Percentiles rank a stretch among this genome's conserved stretches.
These are phyloP conservation scores for Tanaodytes sp. DNA, from an alignment of 2,888 invertebrate genomes.

Conservation along the genomic window DNA sequence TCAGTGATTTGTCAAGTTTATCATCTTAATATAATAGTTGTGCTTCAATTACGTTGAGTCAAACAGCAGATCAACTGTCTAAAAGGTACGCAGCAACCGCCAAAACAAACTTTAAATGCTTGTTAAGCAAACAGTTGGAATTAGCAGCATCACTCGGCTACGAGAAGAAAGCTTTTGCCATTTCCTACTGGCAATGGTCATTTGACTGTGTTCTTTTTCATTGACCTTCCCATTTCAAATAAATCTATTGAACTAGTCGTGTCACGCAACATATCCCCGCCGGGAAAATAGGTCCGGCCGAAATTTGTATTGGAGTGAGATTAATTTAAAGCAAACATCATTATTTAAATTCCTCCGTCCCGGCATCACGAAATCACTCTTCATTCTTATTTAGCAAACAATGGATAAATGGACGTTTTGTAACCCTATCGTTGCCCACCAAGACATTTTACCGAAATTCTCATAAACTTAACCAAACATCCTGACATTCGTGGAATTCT, in stretches of 20 bases:
- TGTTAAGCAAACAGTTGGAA: constrained; percentile 72
- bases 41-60: constrained; percentile 68
- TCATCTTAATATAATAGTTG: constrained; percentile 55
- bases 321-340: neutral
- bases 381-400: constrained; percentile 1
- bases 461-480: too few relatives aligned
- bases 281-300: constrained; percentile 15
- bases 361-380: too few relatives aligned
- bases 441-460: too few relatives aligned
- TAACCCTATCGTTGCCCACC: too few relatives aligned
- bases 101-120: constrained; percentile 73
- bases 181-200: constrained; percentile 64
- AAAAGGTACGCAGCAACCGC: constrained; percentile 72
- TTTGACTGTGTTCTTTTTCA: constrained; percentile 49
- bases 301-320: neutral
- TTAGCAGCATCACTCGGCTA: constrained; percentile 68
- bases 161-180: constrained; percentile 61
- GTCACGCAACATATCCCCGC: constrained; percentile 2
- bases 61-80: constrained; percentile 73
- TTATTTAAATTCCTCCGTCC: too few relatives aligned
- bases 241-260: constrained; percentile 18
- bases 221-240: constrained; percentile 43
- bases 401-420: neutral
- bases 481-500: too few relatives aligned
- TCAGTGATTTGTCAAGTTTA: constrained; percentile 49